phyloP scores from a whole-genome alignment of 2,888 invertebrate genomes.

The Drosophila longiperda region DNA sequence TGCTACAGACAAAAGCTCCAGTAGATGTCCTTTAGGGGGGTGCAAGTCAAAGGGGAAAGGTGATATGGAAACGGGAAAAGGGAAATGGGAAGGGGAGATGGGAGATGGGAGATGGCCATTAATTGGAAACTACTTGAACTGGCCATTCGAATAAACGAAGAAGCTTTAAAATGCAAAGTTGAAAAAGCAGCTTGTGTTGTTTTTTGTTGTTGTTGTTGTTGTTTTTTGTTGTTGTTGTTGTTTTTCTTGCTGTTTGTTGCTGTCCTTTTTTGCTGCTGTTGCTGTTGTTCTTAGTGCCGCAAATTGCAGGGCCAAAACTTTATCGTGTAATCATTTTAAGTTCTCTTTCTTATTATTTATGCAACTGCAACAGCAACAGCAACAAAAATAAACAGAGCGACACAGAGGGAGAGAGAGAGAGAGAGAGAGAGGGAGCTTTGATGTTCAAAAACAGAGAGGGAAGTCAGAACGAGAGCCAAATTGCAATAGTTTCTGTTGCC shows the following conservation, averaged over 20 bases:
- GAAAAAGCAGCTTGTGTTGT: constrained; percentile 22
- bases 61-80: too few relatives aligned
- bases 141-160: constrained; percentile 39
- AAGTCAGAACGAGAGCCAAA: constrained; percentile 31
- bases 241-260: not conserved
- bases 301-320: constrained; percentile 76
- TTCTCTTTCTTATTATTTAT: constrained; percentile 77
- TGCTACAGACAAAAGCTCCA: not conserved
- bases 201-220: constrained; percentile 10
- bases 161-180: constrained; percentile 47
- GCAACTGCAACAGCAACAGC: constrained; percentile 42
- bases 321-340: constrained; percentile 78
- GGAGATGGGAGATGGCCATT: constrained; percentile 14
- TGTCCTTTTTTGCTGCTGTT: constrained; percentile 13
- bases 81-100: not conserved
- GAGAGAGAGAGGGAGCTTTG: not conserved
- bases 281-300: constrained; percentile 47
- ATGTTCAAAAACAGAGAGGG: constrained; percentile 1
- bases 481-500: constrained; percentile 71
- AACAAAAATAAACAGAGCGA: constrained; percentile 17
- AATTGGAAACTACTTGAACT: constrained; percentile 47
- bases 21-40: not conserved
- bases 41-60: too few relatives aligned
- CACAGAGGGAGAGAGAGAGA: not conserved
- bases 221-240: constrained; percentile 5